Conservation (phyloP, 2,888 invertebrate genomes). For the Stenurella melanura region DNA sequence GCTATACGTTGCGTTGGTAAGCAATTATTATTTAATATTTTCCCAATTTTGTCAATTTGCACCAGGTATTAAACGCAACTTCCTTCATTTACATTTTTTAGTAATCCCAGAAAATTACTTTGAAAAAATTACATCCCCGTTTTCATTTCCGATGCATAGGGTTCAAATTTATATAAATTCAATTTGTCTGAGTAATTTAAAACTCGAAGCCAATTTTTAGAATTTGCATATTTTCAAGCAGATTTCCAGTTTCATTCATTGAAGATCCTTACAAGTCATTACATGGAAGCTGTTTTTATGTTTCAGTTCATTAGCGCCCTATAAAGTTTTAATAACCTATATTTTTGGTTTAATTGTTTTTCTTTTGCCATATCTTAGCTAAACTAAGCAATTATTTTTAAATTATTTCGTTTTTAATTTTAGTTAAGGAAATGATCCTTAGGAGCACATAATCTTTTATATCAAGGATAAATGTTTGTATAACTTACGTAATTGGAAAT, state of each 20-base stretch:
- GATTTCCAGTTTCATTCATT: conserved; percentile 37
- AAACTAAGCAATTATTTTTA: too few species aligned
- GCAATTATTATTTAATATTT: neutral
- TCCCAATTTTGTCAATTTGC: neutral
- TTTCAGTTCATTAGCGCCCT: neutral
- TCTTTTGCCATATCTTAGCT: too few species aligned
- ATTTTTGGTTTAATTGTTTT: too few species aligned
- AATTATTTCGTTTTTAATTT: too few species aligned
- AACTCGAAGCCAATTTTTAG: conserved; percentile 46
- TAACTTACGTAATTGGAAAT: too few species aligned
- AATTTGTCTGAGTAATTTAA: conserved; percentile 47
- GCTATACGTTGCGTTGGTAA: neutral
- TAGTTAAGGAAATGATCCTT: too few species aligned
- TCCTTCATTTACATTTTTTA: conserved; percentile 3
- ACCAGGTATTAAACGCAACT: neutral
- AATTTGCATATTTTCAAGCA: conserved; percentile 51
- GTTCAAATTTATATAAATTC: conserved; percentile 50
- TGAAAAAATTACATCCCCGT: conserved; percentile 40
- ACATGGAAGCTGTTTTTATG: conserved; percentile 25
- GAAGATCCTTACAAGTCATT: conserved; percentile 16
- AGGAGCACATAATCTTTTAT: too few species aligned
- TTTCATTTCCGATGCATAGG: conserved; percentile 48
- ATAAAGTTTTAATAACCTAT: neutral
- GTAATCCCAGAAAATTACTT: conserved; percentile 17
- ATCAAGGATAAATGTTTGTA: too few species aligned